Evolutionary conservation across 2,113 vertebrate species (phyloP).

Genomic region (Boulengerochromis microlepis): DNA sequence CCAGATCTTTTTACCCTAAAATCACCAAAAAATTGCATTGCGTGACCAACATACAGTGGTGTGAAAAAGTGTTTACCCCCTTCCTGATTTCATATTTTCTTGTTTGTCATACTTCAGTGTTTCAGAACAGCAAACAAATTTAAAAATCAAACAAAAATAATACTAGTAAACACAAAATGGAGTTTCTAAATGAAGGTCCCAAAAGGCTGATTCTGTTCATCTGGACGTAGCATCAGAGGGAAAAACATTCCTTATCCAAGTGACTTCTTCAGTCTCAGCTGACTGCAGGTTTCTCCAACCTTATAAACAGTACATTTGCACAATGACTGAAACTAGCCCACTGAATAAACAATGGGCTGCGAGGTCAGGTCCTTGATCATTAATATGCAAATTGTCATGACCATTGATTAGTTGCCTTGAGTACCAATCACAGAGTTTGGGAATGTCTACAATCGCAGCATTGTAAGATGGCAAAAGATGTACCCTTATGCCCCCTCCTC

Average conservation of each 20-base stretch:
- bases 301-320: background rate
- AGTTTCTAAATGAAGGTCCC: background rate
- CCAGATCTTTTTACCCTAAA: background rate
- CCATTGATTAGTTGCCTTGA: background rate
- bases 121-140: background rate
- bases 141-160: background rate
- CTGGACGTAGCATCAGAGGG: background rate
- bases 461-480: accelerated
- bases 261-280: background rate
- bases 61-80: background rate
- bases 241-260: accelerated
- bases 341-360: accelerated
- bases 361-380: accelerated
- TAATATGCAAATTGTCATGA: background rate
- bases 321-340: background rate
- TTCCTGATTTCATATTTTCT: accelerated
- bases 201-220: background rate
- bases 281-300: background rate
- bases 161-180: accelerated
- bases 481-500: background rate
- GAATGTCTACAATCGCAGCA: background rate
- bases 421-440: background rate
- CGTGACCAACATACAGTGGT: accelerated
- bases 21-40: background rate
- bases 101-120: accelerated